Conservation (phyloP, 2,797 vertebrate genomes). For the Gastrophryne carolinensis region DNA sequence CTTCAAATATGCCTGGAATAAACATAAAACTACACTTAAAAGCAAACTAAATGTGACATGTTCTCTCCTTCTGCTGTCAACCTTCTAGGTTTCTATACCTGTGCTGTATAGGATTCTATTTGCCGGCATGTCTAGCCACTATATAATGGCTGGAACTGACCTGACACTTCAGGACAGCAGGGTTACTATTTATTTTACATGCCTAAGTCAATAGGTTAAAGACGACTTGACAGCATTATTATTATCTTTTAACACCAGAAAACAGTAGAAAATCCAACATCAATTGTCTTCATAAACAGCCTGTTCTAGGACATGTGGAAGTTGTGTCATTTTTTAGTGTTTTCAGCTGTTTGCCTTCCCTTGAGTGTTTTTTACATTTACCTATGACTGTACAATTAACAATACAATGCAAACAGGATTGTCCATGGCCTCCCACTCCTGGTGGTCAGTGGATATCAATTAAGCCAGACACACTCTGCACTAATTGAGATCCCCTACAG, state of each 20-base stretch:
- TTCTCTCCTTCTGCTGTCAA: no score
- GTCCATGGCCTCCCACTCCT: neutral
- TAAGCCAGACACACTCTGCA: slow-evolving; percentile 5
- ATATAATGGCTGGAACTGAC: no score
- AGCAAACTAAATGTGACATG: no score
- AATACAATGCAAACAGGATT: neutral
- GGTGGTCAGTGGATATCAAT: neutral
- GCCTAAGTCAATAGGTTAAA: neutral
- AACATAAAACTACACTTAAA: no score
- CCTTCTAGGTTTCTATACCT: no score
- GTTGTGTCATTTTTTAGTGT: neutral
- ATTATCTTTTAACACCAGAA: neutral
- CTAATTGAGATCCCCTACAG: slow-evolving; percentile 19
- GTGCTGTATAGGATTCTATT: no score
- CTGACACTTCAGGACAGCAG: neutral
- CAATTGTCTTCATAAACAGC: no score
- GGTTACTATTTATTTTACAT: neutral
- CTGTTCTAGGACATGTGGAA: neutral
- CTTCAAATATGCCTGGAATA: no score
- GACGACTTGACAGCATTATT: neutral
- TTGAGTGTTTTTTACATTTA: neutral
- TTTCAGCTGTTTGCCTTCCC: neutral
- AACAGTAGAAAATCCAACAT: neutral
- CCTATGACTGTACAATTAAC: slow-evolving; percentile 5
- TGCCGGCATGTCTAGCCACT: no score